These are phyloP conservation scores for Garrulus glandarius DNA, from an alignment of 2,797 vertebrate species.

Conservation along the genomic window DNA sequence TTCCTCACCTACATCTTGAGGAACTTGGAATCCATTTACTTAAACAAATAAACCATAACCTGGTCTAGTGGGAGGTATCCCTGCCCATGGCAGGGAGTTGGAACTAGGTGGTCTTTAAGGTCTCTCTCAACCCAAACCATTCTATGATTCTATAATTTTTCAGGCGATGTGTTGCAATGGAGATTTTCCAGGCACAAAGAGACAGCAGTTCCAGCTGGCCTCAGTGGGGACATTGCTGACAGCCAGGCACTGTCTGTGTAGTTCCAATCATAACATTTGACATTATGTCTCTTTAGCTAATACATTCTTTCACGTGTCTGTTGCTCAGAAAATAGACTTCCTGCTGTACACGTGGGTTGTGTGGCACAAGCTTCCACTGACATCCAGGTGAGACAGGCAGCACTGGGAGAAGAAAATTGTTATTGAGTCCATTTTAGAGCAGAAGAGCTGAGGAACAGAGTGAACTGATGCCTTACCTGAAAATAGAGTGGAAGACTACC, in stretches of 20 bases:
- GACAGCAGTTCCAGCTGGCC: background rate
- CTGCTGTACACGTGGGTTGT: background rate
- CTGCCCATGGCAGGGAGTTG: background rate
- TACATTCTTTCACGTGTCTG: background rate
- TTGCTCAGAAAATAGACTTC: background rate
- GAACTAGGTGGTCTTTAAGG: background rate
- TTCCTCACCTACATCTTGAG: background rate
- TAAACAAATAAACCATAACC: background rate
- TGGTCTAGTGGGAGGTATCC: background rate
- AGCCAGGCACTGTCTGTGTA: accelerated
- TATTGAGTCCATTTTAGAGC: background rate
- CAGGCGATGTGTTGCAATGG: background rate
- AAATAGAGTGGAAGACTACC: background rate
- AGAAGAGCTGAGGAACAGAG: background rate
- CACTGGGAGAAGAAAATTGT: background rate
- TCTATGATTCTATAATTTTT: background rate
- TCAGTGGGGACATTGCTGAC: background rate
- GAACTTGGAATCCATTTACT: background rate
- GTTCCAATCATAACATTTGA: background rate
- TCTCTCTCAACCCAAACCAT: background rate
- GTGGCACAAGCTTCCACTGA: background rate
- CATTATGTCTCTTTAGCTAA: background rate
- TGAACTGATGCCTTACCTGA: background rate
- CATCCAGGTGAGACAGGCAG: background rate
- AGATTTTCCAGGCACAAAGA: background rate